These are phyloP conservation scores for Cervus canadensis DNA, from an alignment of 2,113 vertebrate species.

Conservation along the genomic window DNA sequence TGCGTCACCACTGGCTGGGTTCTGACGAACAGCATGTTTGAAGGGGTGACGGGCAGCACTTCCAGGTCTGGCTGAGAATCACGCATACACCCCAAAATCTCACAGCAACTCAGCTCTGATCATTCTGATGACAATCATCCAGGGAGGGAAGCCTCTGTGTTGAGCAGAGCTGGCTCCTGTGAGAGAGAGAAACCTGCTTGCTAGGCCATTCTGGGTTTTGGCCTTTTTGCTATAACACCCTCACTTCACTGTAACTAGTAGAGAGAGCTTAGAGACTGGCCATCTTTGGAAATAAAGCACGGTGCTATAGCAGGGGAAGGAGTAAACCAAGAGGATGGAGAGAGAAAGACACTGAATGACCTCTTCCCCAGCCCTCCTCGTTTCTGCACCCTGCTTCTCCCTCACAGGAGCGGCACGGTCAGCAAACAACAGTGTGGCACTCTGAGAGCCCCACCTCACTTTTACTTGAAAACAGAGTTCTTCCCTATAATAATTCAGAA, in stretches of 20 bases:
- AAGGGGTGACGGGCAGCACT: background rate
- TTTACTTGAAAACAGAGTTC: background rate
- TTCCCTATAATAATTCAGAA: background rate
- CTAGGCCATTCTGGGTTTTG: background rate
- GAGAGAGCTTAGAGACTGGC: background rate
- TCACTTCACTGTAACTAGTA: background rate
- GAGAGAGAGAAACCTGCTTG: background rate
- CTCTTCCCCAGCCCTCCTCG: background rate
- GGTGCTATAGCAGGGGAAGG: background rate
- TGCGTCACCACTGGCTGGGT: background rate
- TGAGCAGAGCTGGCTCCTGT: background rate
- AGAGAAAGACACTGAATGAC: background rate
- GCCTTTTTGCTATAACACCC: background rate
- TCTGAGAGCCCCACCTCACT: background rate
- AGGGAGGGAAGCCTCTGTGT: background rate
- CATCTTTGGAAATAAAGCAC: background rate
- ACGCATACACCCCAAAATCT: background rate
- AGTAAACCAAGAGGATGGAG: background rate
- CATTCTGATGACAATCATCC: background rate
- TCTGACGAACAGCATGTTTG: background rate
- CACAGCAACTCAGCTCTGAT: background rate
- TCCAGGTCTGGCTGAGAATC: background rate
- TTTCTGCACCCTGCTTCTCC: background rate
- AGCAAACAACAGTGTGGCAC: background rate
- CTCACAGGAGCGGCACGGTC: rapidly evolving